Evolutionary conservation across 2,797 vertebrate genomes (phyloP).

Genomic region (Lepilemur ruficaudatus): DNA sequence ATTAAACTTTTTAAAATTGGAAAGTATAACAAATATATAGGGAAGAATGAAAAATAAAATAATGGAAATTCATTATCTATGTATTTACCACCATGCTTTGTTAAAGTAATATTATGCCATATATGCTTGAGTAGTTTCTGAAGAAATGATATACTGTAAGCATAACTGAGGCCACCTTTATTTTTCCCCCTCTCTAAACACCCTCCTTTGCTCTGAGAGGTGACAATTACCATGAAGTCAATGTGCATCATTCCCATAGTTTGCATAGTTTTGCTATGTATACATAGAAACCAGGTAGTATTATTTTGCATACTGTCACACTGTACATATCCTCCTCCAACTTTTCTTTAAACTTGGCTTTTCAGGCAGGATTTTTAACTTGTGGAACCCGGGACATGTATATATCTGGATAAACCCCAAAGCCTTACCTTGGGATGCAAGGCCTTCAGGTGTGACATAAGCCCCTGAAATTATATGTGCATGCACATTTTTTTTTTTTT

Average conservation of each 20-base stretch:
- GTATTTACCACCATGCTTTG: neutral
- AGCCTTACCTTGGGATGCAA: neutral
- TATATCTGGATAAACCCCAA: neutral
- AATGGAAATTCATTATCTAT: neutral
- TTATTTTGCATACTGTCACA: neutral
- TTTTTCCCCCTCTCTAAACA: neutral
- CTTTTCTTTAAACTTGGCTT: neutral
- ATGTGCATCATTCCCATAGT: neutral
- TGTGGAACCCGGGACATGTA: neutral
- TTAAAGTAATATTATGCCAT: neutral
- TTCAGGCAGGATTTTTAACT: neutral
- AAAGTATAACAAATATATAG: neutral
- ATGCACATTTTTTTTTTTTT: neutral
- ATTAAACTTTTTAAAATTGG: conserved; percentile 28
- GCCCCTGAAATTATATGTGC: neutral
- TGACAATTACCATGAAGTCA: neutral
- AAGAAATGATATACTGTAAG: neutral
- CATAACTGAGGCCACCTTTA: neutral
- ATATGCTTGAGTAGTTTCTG: neutral
- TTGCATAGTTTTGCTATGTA: neutral
- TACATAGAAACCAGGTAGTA: neutral
- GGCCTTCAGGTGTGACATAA: neutral
- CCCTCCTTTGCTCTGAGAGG: neutral
- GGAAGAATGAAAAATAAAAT: conserved; percentile 18
- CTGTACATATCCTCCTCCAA: neutral